A percentile compares a stretch with the other conserved stretches of the same genome.
Evolutionary conservation across 2,888 invertebrate genomes (phyloP).

Genomic region (Hypercompe scribonia): DNA sequence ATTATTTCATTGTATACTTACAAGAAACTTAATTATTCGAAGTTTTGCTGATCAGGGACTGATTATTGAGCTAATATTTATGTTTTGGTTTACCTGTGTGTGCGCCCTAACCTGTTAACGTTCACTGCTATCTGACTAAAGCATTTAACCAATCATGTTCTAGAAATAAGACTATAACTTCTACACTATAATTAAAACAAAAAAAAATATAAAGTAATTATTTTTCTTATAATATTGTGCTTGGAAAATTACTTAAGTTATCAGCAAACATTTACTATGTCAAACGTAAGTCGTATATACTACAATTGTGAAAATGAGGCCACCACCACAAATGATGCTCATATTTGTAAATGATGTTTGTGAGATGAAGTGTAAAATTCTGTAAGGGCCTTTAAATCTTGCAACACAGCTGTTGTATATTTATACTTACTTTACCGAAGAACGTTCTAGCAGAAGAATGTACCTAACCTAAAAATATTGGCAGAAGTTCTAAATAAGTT

Average conservation of each 20-base stretch:
- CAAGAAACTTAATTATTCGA: not conserved
- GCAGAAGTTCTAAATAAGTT: not conserved
- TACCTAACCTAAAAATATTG: not conserved
- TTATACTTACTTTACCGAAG: not conserved
- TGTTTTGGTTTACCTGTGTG: not conserved
- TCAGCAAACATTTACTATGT: constrained; percentile 36
- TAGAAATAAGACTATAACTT: constrained; percentile 17
- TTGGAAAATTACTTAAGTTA: constrained; percentile 24
- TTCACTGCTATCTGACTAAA: not conserved
- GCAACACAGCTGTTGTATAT: not conserved
- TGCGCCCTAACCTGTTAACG: not conserved
- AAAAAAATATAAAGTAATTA: not conserved
- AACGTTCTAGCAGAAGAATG: not conserved
- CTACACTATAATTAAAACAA: not conserved
- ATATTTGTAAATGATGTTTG: not conserved
- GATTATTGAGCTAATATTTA: not conserved
- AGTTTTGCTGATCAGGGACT: not conserved
- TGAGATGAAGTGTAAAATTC: not conserved
- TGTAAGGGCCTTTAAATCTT: not conserved
- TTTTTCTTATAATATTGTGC: not conserved
- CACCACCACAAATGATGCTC: not conserved
- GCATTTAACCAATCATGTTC: constrained; percentile 13
- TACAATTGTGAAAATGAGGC: not conserved
- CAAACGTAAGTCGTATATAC: constrained; percentile 25
- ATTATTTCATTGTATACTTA: too few species aligned